A percentile compares a stretch with the other conserved stretches of the same genome.
These are phyloP conservation scores for Arctocebus calabarensis DNA, from an alignment of 2,797 vertebrate genomes.

Conservation along the genomic window DNA sequence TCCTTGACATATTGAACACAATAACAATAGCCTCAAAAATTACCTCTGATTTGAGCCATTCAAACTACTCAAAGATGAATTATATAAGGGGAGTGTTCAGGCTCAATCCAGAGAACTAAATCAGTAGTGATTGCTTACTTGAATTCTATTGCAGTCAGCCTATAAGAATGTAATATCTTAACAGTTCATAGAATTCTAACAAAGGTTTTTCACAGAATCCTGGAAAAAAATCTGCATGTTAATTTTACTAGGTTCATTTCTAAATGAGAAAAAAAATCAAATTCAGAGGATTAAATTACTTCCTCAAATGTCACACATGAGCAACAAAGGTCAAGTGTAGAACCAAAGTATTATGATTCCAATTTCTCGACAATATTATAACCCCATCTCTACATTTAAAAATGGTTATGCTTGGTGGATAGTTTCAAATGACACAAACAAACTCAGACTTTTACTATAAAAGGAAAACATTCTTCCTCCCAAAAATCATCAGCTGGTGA, in stretches of 20 bases:
- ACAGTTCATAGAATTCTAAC: background rate
- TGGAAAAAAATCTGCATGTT: background rate
- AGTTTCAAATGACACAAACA: conserved; percentile 1
- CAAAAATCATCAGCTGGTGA: background rate
- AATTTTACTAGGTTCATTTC: background rate
- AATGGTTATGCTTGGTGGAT: background rate
- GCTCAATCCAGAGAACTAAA: background rate
- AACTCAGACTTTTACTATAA: background rate
- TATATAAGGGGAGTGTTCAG: background rate
- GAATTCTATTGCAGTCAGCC: background rate
- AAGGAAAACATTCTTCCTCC: background rate
- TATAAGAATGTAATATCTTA: background rate
- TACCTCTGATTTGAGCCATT: background rate
- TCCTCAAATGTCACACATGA: background rate
- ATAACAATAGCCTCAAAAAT: background rate
- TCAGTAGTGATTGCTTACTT: background rate
- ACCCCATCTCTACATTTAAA: background rate
- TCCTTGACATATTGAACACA: background rate
- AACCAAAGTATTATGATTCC: background rate
- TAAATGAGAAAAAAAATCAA: background rate
- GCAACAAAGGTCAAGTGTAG: background rate
- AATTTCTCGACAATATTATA: background rate
- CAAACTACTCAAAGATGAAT: background rate
- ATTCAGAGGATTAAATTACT: background rate
- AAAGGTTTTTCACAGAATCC: background rate